These are phyloP conservation scores for Hapalemur alaotrensis DNA, from an alignment of 2,797 vertebrate genomes.

Conservation along the genomic window DNA sequence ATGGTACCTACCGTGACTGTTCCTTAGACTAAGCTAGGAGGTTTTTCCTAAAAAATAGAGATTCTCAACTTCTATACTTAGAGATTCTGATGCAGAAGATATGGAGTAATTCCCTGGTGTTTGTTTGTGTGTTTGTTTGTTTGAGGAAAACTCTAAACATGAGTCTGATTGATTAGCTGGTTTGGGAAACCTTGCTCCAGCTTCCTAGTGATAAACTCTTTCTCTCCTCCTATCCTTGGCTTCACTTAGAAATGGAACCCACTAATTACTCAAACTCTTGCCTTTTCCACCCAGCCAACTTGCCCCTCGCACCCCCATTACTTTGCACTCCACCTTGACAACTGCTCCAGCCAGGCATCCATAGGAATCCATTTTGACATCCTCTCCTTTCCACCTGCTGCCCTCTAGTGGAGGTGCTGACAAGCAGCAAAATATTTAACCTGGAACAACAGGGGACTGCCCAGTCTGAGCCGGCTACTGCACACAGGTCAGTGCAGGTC, in stretches of 20 bases:
- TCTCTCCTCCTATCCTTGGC: neutral
- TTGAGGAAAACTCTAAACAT: neutral
- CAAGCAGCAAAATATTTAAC: neutral
- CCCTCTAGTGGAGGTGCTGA: slow-evolving; percentile 71
- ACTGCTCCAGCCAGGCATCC: neutral
- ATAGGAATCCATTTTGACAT: neutral
- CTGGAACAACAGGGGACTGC: neutral
- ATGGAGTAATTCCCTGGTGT: neutral
- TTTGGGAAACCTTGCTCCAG: neutral
- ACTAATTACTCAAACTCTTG: neutral
- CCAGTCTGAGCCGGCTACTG: neutral
- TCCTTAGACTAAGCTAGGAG: neutral
- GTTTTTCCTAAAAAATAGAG: neutral
- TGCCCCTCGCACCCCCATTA: neutral
- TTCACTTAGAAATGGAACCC: slow-evolving; percentile 36
- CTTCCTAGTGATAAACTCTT: neutral
- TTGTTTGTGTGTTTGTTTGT: neutral
- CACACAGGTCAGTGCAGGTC: neutral
- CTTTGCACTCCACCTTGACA: neutral
- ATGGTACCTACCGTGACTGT: neutral
- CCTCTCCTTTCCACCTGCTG: slow-evolving; percentile 70
- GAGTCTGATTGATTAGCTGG: neutral
- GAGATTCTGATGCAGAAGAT: neutral
- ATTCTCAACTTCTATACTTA: neutral
- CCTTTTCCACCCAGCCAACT: neutral